Evolutionary conservation across 2,797 vertebrate species (phyloP), one percentile per base, ranked within the genome.

Genomic region (Cynopterus sphinx): DNA sequence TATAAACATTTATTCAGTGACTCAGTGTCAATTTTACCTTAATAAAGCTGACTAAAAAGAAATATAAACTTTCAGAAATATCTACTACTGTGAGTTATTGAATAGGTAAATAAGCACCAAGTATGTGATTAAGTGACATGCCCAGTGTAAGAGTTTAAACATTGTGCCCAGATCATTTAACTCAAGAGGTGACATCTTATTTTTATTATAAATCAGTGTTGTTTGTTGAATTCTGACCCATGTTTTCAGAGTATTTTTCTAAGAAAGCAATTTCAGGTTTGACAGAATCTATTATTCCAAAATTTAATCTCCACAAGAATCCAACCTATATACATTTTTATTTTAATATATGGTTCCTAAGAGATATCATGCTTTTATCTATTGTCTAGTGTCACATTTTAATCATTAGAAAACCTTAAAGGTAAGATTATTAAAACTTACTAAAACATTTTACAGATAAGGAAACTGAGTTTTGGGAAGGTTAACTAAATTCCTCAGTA

Each of bases 381-480:
- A 57, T 33, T 82, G 16, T 36, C 11, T 87, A 11, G 53, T 82
- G 41, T 31, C 31, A 63, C 31, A 90, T 63, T 83, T 68, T 87
- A 90, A 65, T 51, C 16, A 70, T 74, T 55, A 65, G 9, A 22
- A 71, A 63, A 17, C 3, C 13, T 16, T 85, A 49, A 46, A 51
- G 9, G 3, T 13, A 51, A 46, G 2, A 0, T 12, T 78, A 51
- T 53, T 63, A 70, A 79, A 78, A 19, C 12, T 39, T 85, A 28
- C 78, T 67, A 41, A 96, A 83, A 55, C 24, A 81, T 46, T 82
- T 86, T 86, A 84, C 28, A 90, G 57, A 61, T 75, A 59, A 71
- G 1, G 7, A 67, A 70, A 71, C 33, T 39, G 46, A 79, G 13
- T 79, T 49, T 59, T 16, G 46, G 39, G 41, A 24, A 59, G 15